Evolutionary conservation across 1,140 invertebrate species (phyloP).

Genomic region (Drosophila subobscura): DNA sequence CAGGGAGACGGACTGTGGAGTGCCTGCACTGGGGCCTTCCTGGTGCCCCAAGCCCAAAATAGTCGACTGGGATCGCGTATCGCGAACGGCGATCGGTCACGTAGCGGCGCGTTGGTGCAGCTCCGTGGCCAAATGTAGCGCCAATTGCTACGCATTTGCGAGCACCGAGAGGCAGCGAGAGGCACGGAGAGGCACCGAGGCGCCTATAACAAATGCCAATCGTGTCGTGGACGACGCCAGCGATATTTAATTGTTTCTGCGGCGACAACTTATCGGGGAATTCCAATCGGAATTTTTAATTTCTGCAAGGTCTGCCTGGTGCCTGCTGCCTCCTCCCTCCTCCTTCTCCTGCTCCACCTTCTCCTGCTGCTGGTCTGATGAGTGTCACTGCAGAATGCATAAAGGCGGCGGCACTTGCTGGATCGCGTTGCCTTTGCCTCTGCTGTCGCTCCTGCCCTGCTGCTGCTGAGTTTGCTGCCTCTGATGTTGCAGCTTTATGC

Average conservation of each 20-base stretch:
- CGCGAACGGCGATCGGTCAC: conserved; percentile 74
- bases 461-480: conserved; percentile 1
- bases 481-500: conserved; percentile 52
- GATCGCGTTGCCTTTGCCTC: background rate
- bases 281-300: conserved; percentile 82
- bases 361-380: conserved; percentile 51
- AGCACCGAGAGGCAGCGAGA: conserved; percentile 45
- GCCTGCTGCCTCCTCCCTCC: conserved; percentile 3
- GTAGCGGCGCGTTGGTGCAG: conserved; percentile 58
- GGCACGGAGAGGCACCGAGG: conserved; percentile 46
- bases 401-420: conserved; percentile 12
- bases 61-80: conserved; percentile 52
- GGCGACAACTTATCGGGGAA: conserved; percentile 78
- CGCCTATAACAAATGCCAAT: conserved; percentile 83
- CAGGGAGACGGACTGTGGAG: conserved; percentile 3
- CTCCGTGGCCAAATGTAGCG: conserved; percentile 78
- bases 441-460: conserved; percentile 9
- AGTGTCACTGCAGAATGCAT: conserved; percentile 70
- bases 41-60: conserved; percentile 42
- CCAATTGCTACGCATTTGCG: conserved; percentile 81
- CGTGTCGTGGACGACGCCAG: conserved; percentile 78
- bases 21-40: conserved; percentile 15
- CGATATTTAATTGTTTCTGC: conserved; percentile 82
- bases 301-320: conserved; percentile 62
- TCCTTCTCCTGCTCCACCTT: background rate